phyloP scores from a whole-genome alignment of 2,888 invertebrate genomes.

The Xanthia icteritia region DNA sequence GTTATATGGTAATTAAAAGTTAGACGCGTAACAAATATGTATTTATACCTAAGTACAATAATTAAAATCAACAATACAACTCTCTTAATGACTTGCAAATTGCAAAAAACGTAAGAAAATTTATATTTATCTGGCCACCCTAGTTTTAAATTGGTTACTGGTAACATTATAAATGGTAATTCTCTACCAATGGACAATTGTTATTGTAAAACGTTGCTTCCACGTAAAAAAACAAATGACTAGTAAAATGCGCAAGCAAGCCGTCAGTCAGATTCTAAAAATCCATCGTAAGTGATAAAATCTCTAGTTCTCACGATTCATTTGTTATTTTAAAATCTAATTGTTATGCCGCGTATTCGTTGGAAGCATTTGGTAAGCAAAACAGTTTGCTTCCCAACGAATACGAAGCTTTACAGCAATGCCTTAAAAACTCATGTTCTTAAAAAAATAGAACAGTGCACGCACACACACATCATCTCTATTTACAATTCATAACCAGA shows the following conservation, averaged over 20 bases:
- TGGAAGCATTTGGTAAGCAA: neutral
- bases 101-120: too few relatives aligned
- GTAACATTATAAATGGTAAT: neutral
- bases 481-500: slow-evolving; percentile 58
- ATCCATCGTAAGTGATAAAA: slow-evolving; percentile 16
- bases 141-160: neutral
- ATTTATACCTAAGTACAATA: neutral
- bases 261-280: slow-evolving; percentile 18
- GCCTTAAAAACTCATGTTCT: slow-evolving; percentile 19
- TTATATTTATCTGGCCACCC: neutral
- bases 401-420: slow-evolving; percentile 8
- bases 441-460: slow-evolving; percentile 42
- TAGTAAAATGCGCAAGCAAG: slow-evolving; percentile 29
- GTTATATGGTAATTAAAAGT: neutral
- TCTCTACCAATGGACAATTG: neutral
- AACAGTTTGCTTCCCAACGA: slow-evolving; percentile 8
- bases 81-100: too few relatives aligned
- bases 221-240: slow-evolving; percentile 38
- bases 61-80: neutral
- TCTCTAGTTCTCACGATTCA: slow-evolving; percentile 20
- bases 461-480: slow-evolving; percentile 44
- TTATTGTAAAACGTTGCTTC: neutral
- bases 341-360: slow-evolving; percentile 2
- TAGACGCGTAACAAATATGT: too few relatives aligned
- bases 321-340: slow-evolving; percentile 27